Evolutionary conservation across 2,113 vertebrate species (phyloP), one percentile per base, ranked within the genome.

Genomic region (Poecile atricapillus): DNA sequence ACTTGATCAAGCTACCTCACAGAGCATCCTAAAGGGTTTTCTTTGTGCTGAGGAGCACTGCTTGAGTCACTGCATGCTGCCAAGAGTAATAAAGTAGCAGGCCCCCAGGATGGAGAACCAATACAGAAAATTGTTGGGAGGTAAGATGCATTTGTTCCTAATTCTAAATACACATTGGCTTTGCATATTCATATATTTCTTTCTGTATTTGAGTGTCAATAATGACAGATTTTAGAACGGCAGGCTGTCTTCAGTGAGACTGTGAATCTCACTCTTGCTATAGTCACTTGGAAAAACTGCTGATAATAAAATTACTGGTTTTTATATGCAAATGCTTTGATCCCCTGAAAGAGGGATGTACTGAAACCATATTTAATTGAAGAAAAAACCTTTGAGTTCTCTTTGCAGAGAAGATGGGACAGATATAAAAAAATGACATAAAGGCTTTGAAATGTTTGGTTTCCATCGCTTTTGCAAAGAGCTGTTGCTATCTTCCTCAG

Each of bases 401-500:
- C 43, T 56, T 53, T 58, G 31, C 37, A 49, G 65, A 70, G 33
- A 83, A 63, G 41, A 64, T 59, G 6, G 10, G 43, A 23, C 46
- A 55, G 4, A n/a, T 21, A 15, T 2, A 3, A 3, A 47, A 59
- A 56, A 24, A 33, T 9, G 1, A 9, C 27, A 19, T 11, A 13
- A 53, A 56, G 12, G 24, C 6, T 70, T 70, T 0, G 4, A 63
- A 67, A 35, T 28, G 10, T 44, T 58, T 50, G 1, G 0, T 35
- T 67, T 78, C 46, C 6, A 80, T 49, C 56, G 7, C 31, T 60
- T 70, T 47, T 43, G 8, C 21, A 63, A 59, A 17, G 13, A 56
- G 11, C 41, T 47, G 65, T 55, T 52, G 11, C 37, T 47, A 0
- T 30, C 14, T 68, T 79, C 19, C 9, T 75, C 15, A 33, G 50